These are phyloP conservation scores for Hanleya hanleyi DNA, from an alignment of 2,888 invertebrate species.

Conservation along the genomic window DNA sequence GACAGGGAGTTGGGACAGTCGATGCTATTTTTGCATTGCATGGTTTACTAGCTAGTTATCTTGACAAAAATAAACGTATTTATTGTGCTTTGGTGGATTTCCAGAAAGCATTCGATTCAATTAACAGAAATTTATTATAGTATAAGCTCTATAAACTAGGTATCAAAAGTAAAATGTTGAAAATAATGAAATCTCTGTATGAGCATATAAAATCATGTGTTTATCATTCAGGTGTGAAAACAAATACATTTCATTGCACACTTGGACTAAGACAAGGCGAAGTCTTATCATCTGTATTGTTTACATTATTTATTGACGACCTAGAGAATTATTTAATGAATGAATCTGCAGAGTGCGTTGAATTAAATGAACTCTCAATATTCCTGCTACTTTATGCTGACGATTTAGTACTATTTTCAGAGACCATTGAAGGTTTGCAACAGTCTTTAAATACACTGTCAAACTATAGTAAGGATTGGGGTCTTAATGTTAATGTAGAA, in stretches of 20 bases:
- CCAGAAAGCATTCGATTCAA: too few relatives aligned
- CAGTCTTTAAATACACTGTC: too few relatives aligned
- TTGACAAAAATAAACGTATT: too few relatives aligned
- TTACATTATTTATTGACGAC: constrained; percentile 26
- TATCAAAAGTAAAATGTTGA: constrained; percentile 13
- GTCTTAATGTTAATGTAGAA: too few relatives aligned
- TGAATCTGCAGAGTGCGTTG: not conserved
- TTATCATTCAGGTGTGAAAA: not conserved
- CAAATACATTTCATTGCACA: constrained; percentile 18
- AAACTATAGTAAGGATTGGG: too few relatives aligned
- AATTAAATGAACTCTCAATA: constrained; percentile 11
- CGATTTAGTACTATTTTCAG: constrained; percentile 22
- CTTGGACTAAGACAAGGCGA: constrained; percentile 22
- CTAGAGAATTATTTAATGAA: constrained; percentile 18
- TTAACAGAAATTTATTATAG: constrained; percentile 20
- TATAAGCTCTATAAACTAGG: constrained; percentile 13
- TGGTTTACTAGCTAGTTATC: too few relatives aligned
- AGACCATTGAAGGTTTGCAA: constrained; percentile 13
- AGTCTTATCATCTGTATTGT: constrained; percentile 19
- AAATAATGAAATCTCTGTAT: constrained; percentile 16
- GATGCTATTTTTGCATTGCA: too few relatives aligned
- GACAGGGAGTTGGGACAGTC: too few relatives aligned
- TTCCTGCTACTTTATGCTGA: constrained; percentile 27
- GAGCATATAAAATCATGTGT: constrained; percentile 5
- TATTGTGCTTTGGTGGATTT: too few relatives aligned